These are phyloP conservation scores for Nephila pilipes DNA, from an alignment of 1,140 invertebrate genomes.

Conservation along the genomic window DNA sequence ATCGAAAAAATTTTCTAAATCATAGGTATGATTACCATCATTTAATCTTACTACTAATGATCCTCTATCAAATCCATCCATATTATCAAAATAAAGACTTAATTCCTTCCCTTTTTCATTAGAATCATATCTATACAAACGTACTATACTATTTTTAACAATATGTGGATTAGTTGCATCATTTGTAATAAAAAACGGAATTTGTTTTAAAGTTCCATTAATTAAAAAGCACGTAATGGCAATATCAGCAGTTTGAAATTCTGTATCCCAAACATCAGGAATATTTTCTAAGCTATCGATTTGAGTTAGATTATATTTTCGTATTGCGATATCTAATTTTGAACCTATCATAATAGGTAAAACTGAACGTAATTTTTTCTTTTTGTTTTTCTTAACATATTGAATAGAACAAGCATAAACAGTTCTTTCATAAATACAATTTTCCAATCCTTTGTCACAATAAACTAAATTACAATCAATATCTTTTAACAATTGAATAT, in stretches of 20 bases:
- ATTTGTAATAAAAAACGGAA: slow-evolving; percentile 62
- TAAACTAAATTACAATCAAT: slow-evolving; percentile 50
- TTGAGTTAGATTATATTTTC: neutral
- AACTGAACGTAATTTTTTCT: slow-evolving; percentile 13
- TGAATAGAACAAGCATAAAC: slow-evolving; percentile 54
- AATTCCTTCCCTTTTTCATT: slow-evolving; percentile 58
- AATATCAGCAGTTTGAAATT: slow-evolving; percentile 29
- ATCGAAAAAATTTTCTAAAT: slow-evolving; percentile 45
- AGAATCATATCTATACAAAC: slow-evolving; percentile 35
- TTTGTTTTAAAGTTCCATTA: slow-evolving; percentile 60
- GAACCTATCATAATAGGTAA: slow-evolving; percentile 60
- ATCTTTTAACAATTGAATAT: neutral
- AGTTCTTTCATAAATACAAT: slow-evolving; percentile 13
- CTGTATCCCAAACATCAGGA: neutral
- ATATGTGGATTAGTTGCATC: slow-evolving; percentile 53
- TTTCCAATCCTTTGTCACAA: neutral
- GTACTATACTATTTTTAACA: slow-evolving; percentile 25
- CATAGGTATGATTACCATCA: slow-evolving; percentile 1
- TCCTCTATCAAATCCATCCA: slow-evolving; percentile 31
- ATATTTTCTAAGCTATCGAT: neutral
- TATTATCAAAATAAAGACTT: slow-evolving; percentile 45
- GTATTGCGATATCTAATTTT: slow-evolving; percentile 43
- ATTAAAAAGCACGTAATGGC: slow-evolving; percentile 38
- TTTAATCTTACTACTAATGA: slow-evolving; percentile 29
- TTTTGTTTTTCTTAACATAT: slow-evolving; percentile 23